A percentile compares a stretch with the other conserved stretches of the same genome.
These are phyloP conservation scores for Saccostrea cuccullata DNA, from an alignment of 1,140 invertebrate species.

Conservation along the genomic window DNA sequence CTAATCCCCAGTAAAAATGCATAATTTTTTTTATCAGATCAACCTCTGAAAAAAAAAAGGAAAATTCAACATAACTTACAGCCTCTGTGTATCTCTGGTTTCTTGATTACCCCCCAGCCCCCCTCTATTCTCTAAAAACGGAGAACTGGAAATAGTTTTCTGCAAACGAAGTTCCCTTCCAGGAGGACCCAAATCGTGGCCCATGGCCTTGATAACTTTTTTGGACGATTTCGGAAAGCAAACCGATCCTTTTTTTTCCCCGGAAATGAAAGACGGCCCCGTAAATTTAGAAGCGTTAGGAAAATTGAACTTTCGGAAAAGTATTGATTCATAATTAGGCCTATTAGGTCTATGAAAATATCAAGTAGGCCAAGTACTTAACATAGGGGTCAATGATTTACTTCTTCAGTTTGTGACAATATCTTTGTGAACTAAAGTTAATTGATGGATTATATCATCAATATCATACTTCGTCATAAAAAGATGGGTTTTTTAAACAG, in stretches of 20 bases:
- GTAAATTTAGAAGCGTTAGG: background rate
- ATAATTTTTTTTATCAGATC: too few relatives aligned
- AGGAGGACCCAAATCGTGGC: background rate
- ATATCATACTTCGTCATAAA: too few relatives aligned
- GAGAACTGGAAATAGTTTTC: constrained; percentile 16
- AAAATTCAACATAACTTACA: background rate
- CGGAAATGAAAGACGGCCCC: background rate
- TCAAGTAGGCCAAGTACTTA: too few relatives aligned
- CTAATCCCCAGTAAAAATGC: too few relatives aligned
- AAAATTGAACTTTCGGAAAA: too few relatives aligned
- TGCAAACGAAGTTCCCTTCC: background rate
- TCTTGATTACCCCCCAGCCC: constrained; percentile 11
- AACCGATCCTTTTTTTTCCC: background rate
- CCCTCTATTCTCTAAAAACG: constrained; percentile 22
- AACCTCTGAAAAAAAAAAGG: background rate
- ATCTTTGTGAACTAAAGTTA: too few relatives aligned
- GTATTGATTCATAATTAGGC: too few relatives aligned
- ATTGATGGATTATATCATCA: too few relatives aligned
- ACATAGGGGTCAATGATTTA: too few relatives aligned
- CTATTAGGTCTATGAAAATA: too few relatives aligned
- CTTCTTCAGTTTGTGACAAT: too few relatives aligned
- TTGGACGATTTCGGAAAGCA: background rate
- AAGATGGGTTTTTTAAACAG: too few relatives aligned
- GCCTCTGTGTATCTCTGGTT: constrained; percentile 14
- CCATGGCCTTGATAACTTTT: constrained; percentile 3